phyloP scores from a whole-genome alignment of 2,113 vertebrate genomes.

The Brienomyrus longianalis region DNA sequence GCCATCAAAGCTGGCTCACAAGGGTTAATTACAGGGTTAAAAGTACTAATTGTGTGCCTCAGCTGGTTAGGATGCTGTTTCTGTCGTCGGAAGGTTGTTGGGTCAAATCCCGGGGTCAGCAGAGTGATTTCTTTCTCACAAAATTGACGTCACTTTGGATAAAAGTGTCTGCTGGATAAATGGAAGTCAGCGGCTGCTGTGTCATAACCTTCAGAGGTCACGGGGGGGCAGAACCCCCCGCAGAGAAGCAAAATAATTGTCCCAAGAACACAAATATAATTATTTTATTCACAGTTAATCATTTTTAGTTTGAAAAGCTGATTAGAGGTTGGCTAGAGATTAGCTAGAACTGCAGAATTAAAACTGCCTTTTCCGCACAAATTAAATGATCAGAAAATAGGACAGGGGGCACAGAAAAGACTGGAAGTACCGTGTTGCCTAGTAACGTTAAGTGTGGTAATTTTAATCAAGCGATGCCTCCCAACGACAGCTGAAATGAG shows the following conservation, averaged over 20 bases:
- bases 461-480: neutral
- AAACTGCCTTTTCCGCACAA: neutral
- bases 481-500: neutral
- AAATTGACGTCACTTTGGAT: neutral
- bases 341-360: neutral
- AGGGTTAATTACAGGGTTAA: too few species aligned
- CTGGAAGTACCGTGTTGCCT: neutral
- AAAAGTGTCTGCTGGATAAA: neutral
- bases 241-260: neutral
- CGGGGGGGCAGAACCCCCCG: neutral
- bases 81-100: neutral
- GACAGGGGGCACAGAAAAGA: neutral
- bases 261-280: neutral
- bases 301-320: neutral
- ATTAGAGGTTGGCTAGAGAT: neutral
- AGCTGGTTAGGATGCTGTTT: neutral
- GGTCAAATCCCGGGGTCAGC: neutral
- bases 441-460: neutral
- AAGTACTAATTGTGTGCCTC: neutral
- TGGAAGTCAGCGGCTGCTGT: neutral
- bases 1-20: neutral
- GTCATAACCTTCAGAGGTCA: neutral
- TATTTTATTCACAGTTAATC: neutral
- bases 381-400: neutral
- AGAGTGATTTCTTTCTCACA: neutral